phyloP scores from a whole-genome alignment of 2,113 vertebrate genomes.

The Rana temporaria region DNA sequence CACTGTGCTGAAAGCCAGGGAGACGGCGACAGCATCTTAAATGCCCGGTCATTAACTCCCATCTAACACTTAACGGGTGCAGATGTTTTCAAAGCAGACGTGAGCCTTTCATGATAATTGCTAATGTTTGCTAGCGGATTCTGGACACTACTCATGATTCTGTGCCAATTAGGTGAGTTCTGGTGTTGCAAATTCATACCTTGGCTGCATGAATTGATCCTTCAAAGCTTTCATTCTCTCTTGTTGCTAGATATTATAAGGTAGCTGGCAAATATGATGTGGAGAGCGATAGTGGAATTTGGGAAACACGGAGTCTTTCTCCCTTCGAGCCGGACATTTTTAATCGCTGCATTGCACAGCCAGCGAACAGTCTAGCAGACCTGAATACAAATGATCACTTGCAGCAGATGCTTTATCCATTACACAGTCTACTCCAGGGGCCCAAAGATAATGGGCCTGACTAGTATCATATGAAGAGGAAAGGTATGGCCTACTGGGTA shows the following conservation, averaged over 20 bases:
- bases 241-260: constrained; percentile 36
- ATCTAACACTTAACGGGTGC: constrained; percentile 54
- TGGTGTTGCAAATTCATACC: constrained; percentile 51
- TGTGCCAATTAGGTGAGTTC: constrained; percentile 44
- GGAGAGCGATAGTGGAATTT: constrained; percentile 23
- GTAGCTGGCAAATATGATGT: constrained; percentile 8
- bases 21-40: constrained; percentile 35
- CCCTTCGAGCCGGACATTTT: constrained; percentile 43
- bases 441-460: constrained; percentile 35
- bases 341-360: constrained; percentile 44
- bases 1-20: constrained; percentile 16
- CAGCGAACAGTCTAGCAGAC: constrained; percentile 4
- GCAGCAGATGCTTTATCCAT: constrained; percentile 42
- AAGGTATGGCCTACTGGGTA: constrained; percentile 6
- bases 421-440: constrained; percentile 33
- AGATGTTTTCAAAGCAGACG: constrained; percentile 57
- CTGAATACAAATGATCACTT: constrained; percentile 45
- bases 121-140: constrained; percentile 47
- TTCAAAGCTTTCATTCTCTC: constrained; percentile 44
- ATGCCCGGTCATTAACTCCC: constrained; percentile 51
- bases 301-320: constrained; percentile 28
- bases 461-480: constrained; percentile 24
- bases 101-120: constrained; percentile 54
- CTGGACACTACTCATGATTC: constrained; percentile 26
- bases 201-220: constrained; percentile 23